Base-by-base conservation (phyloP, 2,113 vertebrate species). In the Petrocephalus zakoni region DNA sequence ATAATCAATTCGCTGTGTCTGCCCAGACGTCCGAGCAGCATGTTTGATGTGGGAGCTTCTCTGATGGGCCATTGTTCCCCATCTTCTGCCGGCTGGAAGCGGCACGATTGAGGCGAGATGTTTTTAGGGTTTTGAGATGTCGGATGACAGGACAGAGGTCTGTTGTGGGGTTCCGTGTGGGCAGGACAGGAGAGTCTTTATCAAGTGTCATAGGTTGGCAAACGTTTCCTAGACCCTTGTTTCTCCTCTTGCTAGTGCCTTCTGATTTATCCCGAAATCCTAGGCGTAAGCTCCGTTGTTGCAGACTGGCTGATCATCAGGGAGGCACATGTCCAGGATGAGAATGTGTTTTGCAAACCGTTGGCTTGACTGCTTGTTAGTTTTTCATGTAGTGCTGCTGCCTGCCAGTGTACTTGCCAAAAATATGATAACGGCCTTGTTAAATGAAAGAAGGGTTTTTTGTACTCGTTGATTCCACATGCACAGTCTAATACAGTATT, bases 271-370 rank as follows among this genome's bases (percentile, higher is more conserved):
- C 9, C 64, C 29, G 9, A 72, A 85, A 46, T 85, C n/a, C n/a
- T n/a, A 13, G 7, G 6, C 51, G 58, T 46, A 13, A 10, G 17
- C 55, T 0, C 1, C 25, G 42, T 15, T 37, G 15, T 61, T 52
- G 25, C 21, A 0, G 5, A 87, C 34, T 42, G 55, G 37, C 34
- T 25, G 22, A 87, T 42, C 11, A 22, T 58, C 55, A 86, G n/a
- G 13, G 21, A 58, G 53, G 55, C 7, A 34, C 19, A 21, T 46
- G 42, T 47, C 21, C 52, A 46, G 37, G 72, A 82, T 89, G 91
- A 85, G 88, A 85, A 75, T 15, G 58, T 82, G 61, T 68, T 52
- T 51, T 68, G 86, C 29, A 72, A 87, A 49, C 42, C 22, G 15
- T 72, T 68, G 13, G 5, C 46, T 47, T 49, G 37, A 49, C 7